These are phyloP conservation scores for Caenorhabditis remanei DNA, from an alignment of 1,140 invertebrate species.

Conservation along the genomic window DNA sequence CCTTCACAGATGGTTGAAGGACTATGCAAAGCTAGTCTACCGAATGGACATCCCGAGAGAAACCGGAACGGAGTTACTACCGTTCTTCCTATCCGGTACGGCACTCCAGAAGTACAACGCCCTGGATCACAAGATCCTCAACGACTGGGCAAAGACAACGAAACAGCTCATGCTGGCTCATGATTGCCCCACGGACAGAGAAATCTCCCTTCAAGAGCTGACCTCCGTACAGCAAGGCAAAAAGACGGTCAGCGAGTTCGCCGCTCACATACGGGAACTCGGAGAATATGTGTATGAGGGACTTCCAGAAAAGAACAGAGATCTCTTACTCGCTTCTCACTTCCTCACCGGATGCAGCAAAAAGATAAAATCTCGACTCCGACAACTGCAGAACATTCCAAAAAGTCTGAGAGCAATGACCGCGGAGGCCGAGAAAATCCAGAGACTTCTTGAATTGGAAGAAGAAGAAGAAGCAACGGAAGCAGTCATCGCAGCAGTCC, in stretches of 20 bases:
- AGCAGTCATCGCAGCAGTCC: background rate
- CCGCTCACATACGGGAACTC: background rate
- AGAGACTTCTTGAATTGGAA: background rate
- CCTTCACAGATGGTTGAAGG: no score
- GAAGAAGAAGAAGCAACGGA: background rate
- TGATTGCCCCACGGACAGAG: background rate
- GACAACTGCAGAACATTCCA: background rate
- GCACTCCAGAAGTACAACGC: background rate
- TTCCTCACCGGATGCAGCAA: background rate
- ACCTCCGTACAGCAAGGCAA: background rate
- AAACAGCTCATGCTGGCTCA: background rate
- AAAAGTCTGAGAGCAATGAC: background rate
- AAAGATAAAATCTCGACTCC: background rate
- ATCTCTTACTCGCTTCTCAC: background rate
- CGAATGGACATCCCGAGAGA: no score
- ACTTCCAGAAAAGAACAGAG: background rate
- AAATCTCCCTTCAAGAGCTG: background rate
- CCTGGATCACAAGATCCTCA: background rate
- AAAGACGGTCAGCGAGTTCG: background rate
- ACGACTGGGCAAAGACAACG: background rate
- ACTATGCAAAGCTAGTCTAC: no score
- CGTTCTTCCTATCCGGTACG: background rate
- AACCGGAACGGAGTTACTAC: background rate
- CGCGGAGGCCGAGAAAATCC: background rate
- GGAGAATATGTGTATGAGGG: no score